Conservation (phyloP, 2,888 invertebrate species). For the Machimus atricapillus region DNA sequence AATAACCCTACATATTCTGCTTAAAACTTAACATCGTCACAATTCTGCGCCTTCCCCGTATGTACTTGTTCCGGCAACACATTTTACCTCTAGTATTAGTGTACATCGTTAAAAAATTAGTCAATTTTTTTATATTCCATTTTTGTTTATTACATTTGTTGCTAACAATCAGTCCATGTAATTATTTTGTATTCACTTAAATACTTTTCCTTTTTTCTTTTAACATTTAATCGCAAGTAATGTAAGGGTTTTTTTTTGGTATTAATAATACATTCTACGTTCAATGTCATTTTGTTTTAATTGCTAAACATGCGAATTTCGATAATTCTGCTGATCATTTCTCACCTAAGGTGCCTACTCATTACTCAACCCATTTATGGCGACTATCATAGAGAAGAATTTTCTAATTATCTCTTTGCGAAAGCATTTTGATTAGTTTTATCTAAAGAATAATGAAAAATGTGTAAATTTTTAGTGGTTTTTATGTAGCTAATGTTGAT, state of each 20-base stretch:
- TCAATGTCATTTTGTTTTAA: background rate
- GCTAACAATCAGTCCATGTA: constrained; percentile 23
- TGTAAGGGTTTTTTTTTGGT: constrained; percentile 5
- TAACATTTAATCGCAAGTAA: background rate
- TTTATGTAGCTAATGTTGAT: background rate
- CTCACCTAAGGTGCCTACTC: background rate
- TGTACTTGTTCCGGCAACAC: background rate
- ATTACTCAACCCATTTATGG: background rate
- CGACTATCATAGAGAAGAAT: background rate
- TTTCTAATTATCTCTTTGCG: background rate
- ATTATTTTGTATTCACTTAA: background rate
- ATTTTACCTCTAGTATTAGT: background rate
- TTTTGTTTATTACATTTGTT: background rate
- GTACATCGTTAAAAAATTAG: constrained; percentile 10
- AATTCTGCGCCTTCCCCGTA: background rate
- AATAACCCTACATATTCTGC: background rate
- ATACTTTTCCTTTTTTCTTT: background rate
- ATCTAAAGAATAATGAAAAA: background rate
- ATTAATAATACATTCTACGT: constrained; percentile 3
- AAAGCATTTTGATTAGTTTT: background rate
- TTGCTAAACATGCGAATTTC: background rate
- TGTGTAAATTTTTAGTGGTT: background rate
- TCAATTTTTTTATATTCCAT: background rate
- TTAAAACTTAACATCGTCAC: background rate
- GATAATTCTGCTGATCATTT: background rate